Conservation (phyloP, 2,888 invertebrate genomes). For the Drosophila demipolita region DNA sequence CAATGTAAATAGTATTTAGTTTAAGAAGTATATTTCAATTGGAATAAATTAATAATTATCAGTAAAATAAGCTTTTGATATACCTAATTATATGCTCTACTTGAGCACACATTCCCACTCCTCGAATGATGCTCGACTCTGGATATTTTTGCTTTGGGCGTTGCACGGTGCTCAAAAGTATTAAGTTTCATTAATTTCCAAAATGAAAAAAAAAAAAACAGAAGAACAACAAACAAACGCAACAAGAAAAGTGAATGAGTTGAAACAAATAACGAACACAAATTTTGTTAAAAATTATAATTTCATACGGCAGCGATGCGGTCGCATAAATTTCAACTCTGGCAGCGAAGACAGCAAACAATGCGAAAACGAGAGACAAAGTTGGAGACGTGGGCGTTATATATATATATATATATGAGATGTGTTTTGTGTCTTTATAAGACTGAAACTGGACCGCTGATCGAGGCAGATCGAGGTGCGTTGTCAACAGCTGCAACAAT, state of each 20-base stretch:
- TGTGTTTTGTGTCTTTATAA: constrained; percentile 9
- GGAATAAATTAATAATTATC: background rate
- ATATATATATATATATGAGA: constrained; percentile 22
- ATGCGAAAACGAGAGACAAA: constrained; percentile 28
- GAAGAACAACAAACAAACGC: constrained; percentile 6
- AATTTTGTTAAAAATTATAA: constrained; percentile 68
- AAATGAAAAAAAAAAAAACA: constrained; percentile 54
- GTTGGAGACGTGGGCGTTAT: constrained; percentile 42
- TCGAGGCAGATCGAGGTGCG: constrained; percentile 45
- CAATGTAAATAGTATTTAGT: background rate
- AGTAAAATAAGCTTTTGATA: background rate
- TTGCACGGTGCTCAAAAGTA: constrained; percentile 72
- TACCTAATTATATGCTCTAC: constrained; percentile 9
- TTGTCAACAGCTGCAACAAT: constrained; percentile 62
- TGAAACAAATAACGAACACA: constrained; percentile 28
- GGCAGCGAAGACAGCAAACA: constrained; percentile 41
- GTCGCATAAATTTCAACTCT: constrained; percentile 72
- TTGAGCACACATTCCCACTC: constrained; percentile 4
- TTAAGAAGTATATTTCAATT: background rate
- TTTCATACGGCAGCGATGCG: constrained; percentile 78
- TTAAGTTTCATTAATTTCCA: constrained; percentile 83
- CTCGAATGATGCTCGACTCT: constrained; percentile 20
- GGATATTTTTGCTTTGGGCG: background rate
- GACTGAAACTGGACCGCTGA: constrained; percentile 68
- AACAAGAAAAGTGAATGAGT: constrained; percentile 1